Conservation (phyloP, 2,797 vertebrate species). For the Hyperoplus lanceolatus region DNA sequence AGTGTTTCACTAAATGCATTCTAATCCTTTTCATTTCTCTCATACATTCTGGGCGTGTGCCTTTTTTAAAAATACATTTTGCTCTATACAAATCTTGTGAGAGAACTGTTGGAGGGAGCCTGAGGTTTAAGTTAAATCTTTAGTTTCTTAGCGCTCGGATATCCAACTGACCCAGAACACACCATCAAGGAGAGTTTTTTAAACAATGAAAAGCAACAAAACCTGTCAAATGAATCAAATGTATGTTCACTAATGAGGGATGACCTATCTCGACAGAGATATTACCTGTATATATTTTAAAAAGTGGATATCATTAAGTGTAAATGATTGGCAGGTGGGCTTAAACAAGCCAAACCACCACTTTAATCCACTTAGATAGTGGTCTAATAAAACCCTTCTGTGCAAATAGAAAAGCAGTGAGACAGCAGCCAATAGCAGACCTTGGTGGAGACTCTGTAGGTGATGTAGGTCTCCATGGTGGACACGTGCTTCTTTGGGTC, state of each 20-base stretch:
- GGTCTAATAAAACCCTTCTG: background rate
- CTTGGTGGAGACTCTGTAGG: constrained; percentile 96
- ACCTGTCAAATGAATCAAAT: no score
- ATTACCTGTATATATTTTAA: background rate
- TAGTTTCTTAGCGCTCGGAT: background rate
- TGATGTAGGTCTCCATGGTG: constrained; percentile 99
- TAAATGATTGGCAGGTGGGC: background rate
- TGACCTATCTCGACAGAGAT: background rate
- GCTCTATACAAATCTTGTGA: no score
- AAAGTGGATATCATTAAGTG: background rate
- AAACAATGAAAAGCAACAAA: background rate
- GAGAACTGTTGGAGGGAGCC: no score
- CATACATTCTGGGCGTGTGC: background rate
- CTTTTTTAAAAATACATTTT: no score
- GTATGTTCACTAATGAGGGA: background rate
- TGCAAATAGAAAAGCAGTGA: background rate
- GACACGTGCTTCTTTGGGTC: constrained; percentile 98
- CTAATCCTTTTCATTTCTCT: background rate
- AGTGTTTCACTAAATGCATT: background rate
- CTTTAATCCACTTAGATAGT: background rate
- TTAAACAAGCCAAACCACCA: background rate
- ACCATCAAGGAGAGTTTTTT: background rate
- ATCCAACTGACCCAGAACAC: background rate
- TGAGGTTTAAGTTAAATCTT: no score
- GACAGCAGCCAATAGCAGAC: constrained; percentile 77